These are phyloP conservation scores for Eurystomus glaucurus DNA, from an alignment of 2,797 vertebrate species.

Conservation along the genomic window DNA sequence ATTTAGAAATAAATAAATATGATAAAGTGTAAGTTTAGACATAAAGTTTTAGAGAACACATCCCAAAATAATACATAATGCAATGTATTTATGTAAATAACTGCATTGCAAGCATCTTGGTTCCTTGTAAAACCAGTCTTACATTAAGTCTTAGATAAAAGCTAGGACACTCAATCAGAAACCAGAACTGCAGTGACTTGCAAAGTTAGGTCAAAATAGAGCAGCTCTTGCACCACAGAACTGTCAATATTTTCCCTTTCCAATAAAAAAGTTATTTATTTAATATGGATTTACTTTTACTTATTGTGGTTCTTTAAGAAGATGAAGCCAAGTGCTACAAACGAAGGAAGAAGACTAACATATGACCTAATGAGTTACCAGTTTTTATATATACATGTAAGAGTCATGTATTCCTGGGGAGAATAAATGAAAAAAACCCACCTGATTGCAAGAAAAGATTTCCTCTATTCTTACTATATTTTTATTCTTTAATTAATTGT, in stretches of 20 bases:
- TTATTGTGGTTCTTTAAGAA: background rate
- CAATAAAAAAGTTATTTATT: background rate
- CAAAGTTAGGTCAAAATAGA: background rate
- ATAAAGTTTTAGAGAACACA: background rate
- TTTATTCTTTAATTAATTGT: background rate
- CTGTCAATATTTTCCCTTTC: background rate
- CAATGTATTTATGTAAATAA: background rate
- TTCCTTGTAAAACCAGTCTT: background rate
- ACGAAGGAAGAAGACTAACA: background rate
- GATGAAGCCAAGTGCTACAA: background rate
- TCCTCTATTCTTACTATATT: background rate
- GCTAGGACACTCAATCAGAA: background rate
- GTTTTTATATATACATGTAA: background rate
- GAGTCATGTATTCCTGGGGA: background rate
- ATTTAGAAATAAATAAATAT: background rate
- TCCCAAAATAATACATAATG: background rate
- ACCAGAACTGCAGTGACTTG: background rate
- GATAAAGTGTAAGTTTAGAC: background rate
- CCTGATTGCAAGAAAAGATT: background rate
- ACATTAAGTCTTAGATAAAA: background rate
- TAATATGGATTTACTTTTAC: background rate
- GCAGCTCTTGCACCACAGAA: background rate
- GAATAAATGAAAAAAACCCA: accelerated
- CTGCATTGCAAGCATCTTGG: background rate
- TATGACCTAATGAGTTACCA: background rate